phyloP scores from a whole-genome alignment of 2,888 invertebrate genomes.

The Standfussiana lucernea region DNA sequence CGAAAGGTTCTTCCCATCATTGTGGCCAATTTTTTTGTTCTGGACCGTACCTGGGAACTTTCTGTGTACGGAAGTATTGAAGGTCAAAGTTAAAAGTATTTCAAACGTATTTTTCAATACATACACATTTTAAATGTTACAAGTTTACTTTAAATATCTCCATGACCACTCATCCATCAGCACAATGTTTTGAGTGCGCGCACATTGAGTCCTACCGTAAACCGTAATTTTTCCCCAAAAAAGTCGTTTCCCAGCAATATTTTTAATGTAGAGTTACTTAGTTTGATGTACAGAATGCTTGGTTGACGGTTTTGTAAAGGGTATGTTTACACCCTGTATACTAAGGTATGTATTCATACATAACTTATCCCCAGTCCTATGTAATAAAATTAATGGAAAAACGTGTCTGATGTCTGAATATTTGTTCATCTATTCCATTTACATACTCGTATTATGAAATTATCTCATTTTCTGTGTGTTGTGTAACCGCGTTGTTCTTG shows the following conservation, averaged over 20 bases:
- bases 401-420: background rate
- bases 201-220: too few species aligned
- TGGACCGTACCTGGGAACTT: too few species aligned
- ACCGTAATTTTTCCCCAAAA: background rate
- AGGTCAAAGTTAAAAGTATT: background rate
- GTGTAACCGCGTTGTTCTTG: too few species aligned
- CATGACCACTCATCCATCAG: background rate
- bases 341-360: background rate
- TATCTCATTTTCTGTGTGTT: too few species aligned
- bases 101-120: background rate
- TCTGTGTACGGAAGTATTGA: background rate
- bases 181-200: background rate
- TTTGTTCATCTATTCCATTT: background rate
- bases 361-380: background rate
- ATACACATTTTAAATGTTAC: background rate
- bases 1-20: background rate
- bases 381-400: constrained; percentile 33
- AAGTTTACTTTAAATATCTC: background rate
- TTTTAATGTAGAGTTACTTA: background rate
- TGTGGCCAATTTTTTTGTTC: background rate
- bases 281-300: background rate
- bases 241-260: background rate
- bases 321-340: background rate
- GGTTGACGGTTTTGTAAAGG: background rate
- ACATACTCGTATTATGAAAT: background rate